Percentiles rank a stretch among this genome's conserved stretches.
phyloP scores from a whole-genome alignment of 2,113 vertebrate species.

The Melanerpes aurifrons region DNA sequence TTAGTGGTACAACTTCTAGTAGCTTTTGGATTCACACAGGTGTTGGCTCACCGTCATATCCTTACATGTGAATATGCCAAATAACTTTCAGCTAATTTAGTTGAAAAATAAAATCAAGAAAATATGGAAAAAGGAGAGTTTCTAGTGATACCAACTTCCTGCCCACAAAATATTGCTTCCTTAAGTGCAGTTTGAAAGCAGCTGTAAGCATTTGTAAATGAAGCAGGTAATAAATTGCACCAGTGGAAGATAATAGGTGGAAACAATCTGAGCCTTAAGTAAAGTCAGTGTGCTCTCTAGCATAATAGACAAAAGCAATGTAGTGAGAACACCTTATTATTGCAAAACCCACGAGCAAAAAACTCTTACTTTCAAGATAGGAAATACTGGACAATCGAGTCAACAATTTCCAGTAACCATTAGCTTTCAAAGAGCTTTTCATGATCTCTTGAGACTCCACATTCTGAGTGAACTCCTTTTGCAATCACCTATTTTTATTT shows the following conservation, averaged over 20 bases:
- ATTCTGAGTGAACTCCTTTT: neutral
- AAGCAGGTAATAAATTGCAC: neutral
- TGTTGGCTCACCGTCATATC: neutral
- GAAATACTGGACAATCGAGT: neutral
- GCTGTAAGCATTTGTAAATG: neutral
- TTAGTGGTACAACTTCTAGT: neutral
- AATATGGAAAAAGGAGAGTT: neutral
- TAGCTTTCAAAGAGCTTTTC: neutral
- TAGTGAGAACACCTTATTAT: neutral
- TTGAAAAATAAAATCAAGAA: neutral
- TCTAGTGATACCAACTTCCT: neutral
- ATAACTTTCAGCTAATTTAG: neutral
- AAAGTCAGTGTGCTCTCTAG: neutral
- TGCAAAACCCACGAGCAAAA: slow-evolving; percentile 19
- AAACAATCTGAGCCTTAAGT: neutral
- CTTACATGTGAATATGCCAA: neutral
- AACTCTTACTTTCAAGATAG: neutral
- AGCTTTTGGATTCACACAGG: neutral
- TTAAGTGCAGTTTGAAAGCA: neutral
- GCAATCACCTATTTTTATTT: neutral
- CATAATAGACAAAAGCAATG: neutral
- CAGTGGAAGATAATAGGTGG: slow-evolving; percentile 2
- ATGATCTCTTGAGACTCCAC: neutral
- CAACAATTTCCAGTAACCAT: neutral
- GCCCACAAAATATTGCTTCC: neutral